These are phyloP conservation scores for Nylanderia fulva DNA, from an alignment of 1,140 invertebrate genomes.

Conservation along the genomic window DNA sequence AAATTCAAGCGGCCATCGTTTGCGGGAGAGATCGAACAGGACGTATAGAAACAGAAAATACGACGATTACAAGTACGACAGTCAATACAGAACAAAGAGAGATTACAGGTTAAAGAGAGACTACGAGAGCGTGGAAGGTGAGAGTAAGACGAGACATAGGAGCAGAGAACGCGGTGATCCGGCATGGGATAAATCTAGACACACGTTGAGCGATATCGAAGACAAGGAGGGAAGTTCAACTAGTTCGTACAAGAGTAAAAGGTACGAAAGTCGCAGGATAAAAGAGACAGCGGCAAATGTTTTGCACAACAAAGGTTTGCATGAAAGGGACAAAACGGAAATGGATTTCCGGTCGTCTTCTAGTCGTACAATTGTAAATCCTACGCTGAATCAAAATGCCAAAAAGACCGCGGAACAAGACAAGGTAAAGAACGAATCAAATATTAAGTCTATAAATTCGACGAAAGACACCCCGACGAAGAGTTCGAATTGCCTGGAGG, in stretches of 20 bases:
- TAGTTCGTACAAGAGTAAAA: slow-evolving; percentile 26
- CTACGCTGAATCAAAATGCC: neutral
- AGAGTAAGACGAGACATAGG: slow-evolving; percentile 3
- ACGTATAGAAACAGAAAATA: slow-evolving; percentile 44
- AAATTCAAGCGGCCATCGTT: slow-evolving; percentile 4
- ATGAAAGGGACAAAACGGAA: neutral
- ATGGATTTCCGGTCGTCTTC: neutral
- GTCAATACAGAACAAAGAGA: neutral
- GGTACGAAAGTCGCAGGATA: neutral
- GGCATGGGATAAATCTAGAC: neutral
- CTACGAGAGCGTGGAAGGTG: slow-evolving; percentile 11
- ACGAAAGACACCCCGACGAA: neutral
- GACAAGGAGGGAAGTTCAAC: neutral
- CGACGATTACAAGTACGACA: slow-evolving; percentile 36
- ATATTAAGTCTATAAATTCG: neutral
- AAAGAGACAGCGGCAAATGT: neutral
- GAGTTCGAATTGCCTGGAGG: slow-evolving; percentile 28
- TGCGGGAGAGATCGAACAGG: slow-evolving; percentile 43
- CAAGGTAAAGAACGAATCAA: slow-evolving; percentile 11
- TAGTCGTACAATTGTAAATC: slow-evolving; percentile 8
- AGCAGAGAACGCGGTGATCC: neutral
- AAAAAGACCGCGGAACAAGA: neutral
- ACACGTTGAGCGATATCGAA: neutral
- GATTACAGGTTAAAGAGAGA: slow-evolving; percentile 20
- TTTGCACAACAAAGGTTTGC: neutral